These are phyloP conservation scores for Aphelinus certus DNA, from an alignment of 1,140 invertebrate genomes.

Conservation along the genomic window DNA sequence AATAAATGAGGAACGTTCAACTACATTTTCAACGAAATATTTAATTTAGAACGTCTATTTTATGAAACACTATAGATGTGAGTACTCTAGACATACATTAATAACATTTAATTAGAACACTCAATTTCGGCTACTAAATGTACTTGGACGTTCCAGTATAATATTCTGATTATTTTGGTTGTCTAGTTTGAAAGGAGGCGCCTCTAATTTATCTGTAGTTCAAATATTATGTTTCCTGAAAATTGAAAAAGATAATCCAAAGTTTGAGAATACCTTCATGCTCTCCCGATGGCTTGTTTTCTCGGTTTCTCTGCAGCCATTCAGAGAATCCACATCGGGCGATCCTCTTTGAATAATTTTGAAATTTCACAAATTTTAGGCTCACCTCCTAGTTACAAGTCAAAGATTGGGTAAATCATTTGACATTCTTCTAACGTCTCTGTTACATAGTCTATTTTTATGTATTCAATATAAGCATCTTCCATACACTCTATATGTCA, in stretches of 20 bases:
- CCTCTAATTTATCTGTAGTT: neutral
- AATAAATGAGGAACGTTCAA: constrained; percentile 10
- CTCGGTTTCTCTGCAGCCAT: constrained; percentile 65
- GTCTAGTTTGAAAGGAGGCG: constrained; percentile 7
- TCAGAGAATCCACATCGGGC: constrained; percentile 62
- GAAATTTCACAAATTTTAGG: constrained; percentile 26
- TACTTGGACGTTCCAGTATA: constrained; percentile 1
- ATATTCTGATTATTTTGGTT: neutral
- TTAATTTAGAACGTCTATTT: neutral
- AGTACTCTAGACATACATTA: neutral
- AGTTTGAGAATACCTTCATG: constrained; percentile 31
- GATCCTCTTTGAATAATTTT: constrained; percentile 45
- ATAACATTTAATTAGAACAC: constrained; percentile 31
- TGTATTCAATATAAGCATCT: neutral
- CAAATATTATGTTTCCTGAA: neutral
- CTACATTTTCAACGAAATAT: constrained; percentile 20
- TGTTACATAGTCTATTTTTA: no score
- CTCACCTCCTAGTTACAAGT: neutral
- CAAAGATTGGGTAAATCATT: no score
- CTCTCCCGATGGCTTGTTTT: constrained; percentile 48
- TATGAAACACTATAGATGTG: neutral
- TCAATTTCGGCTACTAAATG: constrained; percentile 19
- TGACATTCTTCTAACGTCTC: no score
- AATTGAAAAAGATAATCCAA: constrained; percentile 4
- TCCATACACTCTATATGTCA: neutral